Conservation (phyloP, 2,888 invertebrate genomes). For the Brenthis ino region DNA sequence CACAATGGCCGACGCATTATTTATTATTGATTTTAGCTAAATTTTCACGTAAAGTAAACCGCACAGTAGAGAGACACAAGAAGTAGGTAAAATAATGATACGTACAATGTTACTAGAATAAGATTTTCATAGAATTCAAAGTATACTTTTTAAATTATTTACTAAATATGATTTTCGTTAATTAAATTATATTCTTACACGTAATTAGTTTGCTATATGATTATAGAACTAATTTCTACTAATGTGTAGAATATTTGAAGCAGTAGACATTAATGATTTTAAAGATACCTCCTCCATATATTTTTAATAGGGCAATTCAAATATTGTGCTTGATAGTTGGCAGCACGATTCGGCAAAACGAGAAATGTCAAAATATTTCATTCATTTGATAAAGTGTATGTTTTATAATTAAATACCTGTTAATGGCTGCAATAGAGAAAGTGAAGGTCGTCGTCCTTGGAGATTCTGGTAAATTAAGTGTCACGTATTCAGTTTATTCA, state of each 20-base stretch:
- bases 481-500: slow-evolving; percentile 46
- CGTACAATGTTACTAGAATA: slow-evolving; percentile 7
- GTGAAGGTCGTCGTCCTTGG: slow-evolving; percentile 95
- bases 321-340: slow-evolving; percentile 32
- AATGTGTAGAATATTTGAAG: too few relatives aligned
- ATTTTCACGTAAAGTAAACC: slow-evolving; percentile 42
- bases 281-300: not conserved
- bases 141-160: too few relatives aligned
- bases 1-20: slow-evolving; percentile 76
- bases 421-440: slow-evolving; percentile 93
- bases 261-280: too few relatives aligned
- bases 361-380: slow-evolving; percentile 44
- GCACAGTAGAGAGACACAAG: slow-evolving; percentile 27
- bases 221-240: too few relatives aligned
- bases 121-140: slow-evolving; percentile 4
- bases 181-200: too few relatives aligned
- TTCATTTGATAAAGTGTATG: slow-evolving; percentile 44
- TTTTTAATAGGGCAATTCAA: slow-evolving; percentile 32
- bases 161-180: too few relatives aligned
- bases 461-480: slow-evolving; percentile 87
- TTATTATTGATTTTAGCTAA: slow-evolving; percentile 72
- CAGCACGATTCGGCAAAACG: slow-evolving; percentile 17
- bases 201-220: too few relatives aligned
- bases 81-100: slow-evolving; percentile 5
- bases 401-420: slow-evolving; percentile 64